phyloP scores from a whole-genome alignment of 1,140 invertebrate species.

The Zaprionus tsacasi region DNA sequence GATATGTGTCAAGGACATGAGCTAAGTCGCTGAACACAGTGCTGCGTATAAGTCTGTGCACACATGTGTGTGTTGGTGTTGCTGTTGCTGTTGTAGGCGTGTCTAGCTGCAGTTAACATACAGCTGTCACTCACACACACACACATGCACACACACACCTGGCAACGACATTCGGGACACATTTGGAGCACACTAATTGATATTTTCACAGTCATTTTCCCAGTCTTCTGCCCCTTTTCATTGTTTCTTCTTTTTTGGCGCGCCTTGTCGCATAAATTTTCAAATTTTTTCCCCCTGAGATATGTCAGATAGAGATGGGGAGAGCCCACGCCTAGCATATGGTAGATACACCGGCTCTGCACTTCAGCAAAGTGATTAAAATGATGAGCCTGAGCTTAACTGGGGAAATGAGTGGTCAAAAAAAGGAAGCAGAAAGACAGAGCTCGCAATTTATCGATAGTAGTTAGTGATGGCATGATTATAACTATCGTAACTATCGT shows the following conservation, averaged over 20 bases:
- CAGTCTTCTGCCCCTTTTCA: neutral
- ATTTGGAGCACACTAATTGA: conserved; percentile 73
- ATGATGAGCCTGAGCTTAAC: conserved; percentile 18
- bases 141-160: conserved; percentile 25
- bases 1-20: conserved; percentile 78
- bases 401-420: too few relatives aligned
- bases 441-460: too few relatives aligned
- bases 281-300: conserved; percentile 17
- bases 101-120: conserved; percentile 50
- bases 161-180: conserved; percentile 63
- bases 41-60: conserved; percentile 7
- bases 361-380: conserved; percentile 26
- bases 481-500: neutral
- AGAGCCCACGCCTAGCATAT: conserved; percentile 17
- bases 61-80: conserved; percentile 12
- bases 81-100: conserved; percentile 45
- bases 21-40: conserved; percentile 15
- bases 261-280: conserved; percentile 58
- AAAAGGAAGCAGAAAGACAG: too few relatives aligned
- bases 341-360: conserved; percentile 1
- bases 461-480: too few relatives aligned
- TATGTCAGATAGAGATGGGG: neutral
- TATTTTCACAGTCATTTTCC: conserved; percentile 54
- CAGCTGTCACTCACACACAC: conserved; percentile 31
- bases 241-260: conserved; percentile 46